These are phyloP conservation scores for Noctua pronuba DNA, from an alignment of 2,888 invertebrate genomes.

Conservation along the genomic window DNA sequence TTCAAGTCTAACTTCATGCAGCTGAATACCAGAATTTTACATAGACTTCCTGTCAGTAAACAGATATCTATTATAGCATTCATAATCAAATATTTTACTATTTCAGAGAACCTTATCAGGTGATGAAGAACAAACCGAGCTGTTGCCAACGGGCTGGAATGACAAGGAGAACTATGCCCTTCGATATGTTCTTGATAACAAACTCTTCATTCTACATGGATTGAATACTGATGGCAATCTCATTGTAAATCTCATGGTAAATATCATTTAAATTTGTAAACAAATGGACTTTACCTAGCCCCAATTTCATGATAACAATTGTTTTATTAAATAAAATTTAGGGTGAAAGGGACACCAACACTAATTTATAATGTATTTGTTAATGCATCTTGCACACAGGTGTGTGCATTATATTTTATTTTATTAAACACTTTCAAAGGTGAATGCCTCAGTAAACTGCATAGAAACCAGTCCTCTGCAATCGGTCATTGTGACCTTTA, in stretches of 20 bases:
- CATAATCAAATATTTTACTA: not conserved
- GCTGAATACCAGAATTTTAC: not conserved
- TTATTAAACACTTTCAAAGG: too few species aligned
- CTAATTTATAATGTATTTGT: too few species aligned
- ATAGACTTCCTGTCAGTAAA: not conserved
- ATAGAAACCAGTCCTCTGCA: not conserved
- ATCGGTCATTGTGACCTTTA: not conserved
- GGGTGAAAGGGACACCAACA: too few species aligned
- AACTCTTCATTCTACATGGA: slow-evolving; percentile 92
- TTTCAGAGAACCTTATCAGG: slow-evolving; percentile 91
- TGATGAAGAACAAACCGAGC: slow-evolving; percentile 92
- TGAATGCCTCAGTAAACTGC: not conserved
- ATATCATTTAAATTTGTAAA: slow-evolving; percentile 27
- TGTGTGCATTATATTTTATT: not conserved
- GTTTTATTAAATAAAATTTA: not conserved
- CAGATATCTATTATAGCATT: not conserved
- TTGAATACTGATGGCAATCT: slow-evolving; percentile 91
- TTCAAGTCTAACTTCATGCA: not conserved
- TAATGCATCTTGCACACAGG: not conserved
- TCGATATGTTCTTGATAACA: slow-evolving; percentile 92
- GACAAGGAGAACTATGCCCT: slow-evolving; percentile 92
- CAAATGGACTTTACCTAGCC: not conserved
- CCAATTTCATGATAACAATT: not conserved
- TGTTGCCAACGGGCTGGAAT: slow-evolving; percentile 95
- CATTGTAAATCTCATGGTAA: slow-evolving; percentile 92